Percentiles rank a stretch among this genome's conserved stretches.
phyloP scores from a whole-genome alignment of 92 coral and sea anemone genomes.

The Montipora capitata region DNA sequence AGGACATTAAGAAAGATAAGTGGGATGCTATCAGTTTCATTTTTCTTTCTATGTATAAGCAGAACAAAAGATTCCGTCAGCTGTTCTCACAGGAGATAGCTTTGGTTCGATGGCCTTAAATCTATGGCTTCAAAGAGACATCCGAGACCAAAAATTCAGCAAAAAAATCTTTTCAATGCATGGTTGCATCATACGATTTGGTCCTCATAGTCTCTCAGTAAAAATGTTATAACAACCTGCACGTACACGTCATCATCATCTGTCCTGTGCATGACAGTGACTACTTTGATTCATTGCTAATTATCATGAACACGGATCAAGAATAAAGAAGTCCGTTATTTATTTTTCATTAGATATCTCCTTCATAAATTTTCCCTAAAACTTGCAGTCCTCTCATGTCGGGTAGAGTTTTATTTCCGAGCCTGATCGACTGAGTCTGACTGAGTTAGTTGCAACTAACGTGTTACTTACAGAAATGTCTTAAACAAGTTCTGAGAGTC shows the following conservation, averaged over 20 bases:
- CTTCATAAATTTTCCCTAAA: conserved; percentile 18
- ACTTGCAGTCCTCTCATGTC: conserved; percentile 20
- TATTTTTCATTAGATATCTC: conserved; percentile 12
- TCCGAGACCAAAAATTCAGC: neutral
- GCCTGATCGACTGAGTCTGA: neutral
- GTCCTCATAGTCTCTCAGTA: conserved; percentile 27
- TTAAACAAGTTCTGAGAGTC: conserved; percentile 6
- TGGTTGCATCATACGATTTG: conserved; percentile 31
- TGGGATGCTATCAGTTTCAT: no score
- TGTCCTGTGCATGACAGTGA: conserved; percentile 12
- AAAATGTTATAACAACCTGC: conserved; percentile 16
- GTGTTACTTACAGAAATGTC: conserved; percentile 7
- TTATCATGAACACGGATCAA: conserved; percentile 13
- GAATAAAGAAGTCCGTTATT: conserved; percentile 5
- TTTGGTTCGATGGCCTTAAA: conserved; percentile 7
- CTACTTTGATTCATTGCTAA: conserved; percentile 4
- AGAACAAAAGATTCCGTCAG: neutral
- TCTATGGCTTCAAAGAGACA: conserved; percentile 20
- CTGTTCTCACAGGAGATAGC: conserved; percentile 29
- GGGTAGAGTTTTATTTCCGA: conserved; percentile 7
- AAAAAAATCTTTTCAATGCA: conserved; percentile 16
- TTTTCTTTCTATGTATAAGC: no score
- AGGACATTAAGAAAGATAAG: no score
- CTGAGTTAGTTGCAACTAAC: conserved; percentile 7
- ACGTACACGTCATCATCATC: conserved; percentile 9